phyloP scores from a whole-genome alignment of 2,113 vertebrate genomes.

The Periophthalmodon schlosseri region DNA sequence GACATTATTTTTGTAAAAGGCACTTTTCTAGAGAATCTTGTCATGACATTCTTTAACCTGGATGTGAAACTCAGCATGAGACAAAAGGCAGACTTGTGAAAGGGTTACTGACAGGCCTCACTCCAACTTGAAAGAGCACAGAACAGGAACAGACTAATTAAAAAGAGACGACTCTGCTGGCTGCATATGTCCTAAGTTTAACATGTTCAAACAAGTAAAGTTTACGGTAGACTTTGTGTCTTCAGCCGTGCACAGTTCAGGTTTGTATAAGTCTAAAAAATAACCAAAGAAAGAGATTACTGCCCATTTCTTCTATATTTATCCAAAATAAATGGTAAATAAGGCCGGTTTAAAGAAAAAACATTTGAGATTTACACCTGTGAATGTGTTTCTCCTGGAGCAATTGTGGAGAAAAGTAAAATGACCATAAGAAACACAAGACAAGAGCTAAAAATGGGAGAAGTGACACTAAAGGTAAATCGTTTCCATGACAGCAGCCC shows the following conservation, averaged over 20 bases:
- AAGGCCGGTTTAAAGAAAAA: not conserved
- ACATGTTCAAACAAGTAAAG: constrained; percentile 17
- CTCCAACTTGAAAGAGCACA: not conserved
- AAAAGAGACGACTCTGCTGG: constrained; percentile 27
- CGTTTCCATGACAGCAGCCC: constrained; percentile 68
- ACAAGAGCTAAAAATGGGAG: constrained; percentile 64
- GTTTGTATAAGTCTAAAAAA: not conserved
- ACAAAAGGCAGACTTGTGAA: not conserved
- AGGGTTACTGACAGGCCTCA: not conserved
- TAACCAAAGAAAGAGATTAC: not conserved
- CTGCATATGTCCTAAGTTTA: constrained; percentile 26
- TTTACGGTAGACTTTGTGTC: constrained; percentile 19
- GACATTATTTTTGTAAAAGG: too few species aligned
- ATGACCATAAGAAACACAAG: constrained; percentile 43
- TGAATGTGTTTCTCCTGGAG: constrained; percentile 20
- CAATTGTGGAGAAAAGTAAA: constrained; percentile 31
- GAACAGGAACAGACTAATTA: not conserved
- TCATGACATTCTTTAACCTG: not conserved
- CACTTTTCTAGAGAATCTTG: too few species aligned
- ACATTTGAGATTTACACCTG: not conserved
- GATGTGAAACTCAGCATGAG: not conserved
- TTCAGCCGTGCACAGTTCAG: not conserved
- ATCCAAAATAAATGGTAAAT: not conserved
- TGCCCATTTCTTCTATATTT: not conserved
- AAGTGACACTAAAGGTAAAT: constrained; percentile 57